These are phyloP conservation scores for Trachythela sp. DNA, from an alignment of 64 coral and sea anemone species.

Conservation along the genomic window DNA sequence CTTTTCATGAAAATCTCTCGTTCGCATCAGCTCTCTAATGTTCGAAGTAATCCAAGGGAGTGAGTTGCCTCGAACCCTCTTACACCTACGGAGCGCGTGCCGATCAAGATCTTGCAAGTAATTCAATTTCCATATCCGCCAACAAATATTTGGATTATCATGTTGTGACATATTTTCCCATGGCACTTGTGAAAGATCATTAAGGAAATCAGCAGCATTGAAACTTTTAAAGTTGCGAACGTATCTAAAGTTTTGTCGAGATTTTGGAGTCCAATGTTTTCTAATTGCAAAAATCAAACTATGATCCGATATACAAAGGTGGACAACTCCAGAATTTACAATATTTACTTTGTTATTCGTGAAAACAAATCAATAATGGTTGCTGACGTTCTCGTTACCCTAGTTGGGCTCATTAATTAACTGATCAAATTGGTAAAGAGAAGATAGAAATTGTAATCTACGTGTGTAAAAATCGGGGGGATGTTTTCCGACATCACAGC, in stretches of 20 bases:
- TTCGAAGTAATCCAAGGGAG: background rate
- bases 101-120: background rate
- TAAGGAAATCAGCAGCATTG: background rate
- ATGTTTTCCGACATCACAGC: background rate
- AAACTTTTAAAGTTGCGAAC: background rate
- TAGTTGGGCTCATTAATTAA: slow-evolving; percentile 26
- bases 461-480: background rate
- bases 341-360: background rate
- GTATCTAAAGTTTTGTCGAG: background rate
- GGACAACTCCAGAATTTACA: slow-evolving; percentile 6
- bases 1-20: background rate
- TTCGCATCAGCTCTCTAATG: background rate
- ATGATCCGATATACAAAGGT: slow-evolving; percentile 25
- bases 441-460: slow-evolving; percentile 23
- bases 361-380: slow-evolving; percentile 28
- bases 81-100: background rate
- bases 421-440: slow-evolving; percentile 25
- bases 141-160: background rate
- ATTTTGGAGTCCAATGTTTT: background rate
- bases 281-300: background rate
- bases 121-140: background rate
- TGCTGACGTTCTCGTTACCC: slow-evolving; percentile 17
- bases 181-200: background rate
- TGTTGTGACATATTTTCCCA: background rate
- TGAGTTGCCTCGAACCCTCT: background rate